Base-by-base conservation (phyloP, 2,113 vertebrate genomes). In the Callopanchax toddi region DNA sequence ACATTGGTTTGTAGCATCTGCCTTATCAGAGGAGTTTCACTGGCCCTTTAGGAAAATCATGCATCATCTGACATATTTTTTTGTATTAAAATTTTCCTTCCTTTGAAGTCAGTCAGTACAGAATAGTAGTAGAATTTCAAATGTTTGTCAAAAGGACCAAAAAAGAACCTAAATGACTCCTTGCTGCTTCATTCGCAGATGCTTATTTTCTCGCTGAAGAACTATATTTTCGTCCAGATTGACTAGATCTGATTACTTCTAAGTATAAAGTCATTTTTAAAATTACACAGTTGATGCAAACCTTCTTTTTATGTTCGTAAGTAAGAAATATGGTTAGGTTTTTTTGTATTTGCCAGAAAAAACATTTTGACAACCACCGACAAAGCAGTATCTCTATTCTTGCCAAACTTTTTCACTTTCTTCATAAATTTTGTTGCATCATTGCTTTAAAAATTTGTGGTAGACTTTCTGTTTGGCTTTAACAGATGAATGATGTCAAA, bases 171-270 rank as follows among this genome's bases (percentile, higher is more conserved):
- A 55, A 60, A 80, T 67, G 36, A 78, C 43, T 60, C 48, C 23
- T 3, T 23, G 49, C 74, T 18, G 43, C 25, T 57, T 32, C 21
- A 68, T 18, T 44, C 21, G 59, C 81, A 75, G 72, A 78, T 81
- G 76, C 84, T 85, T 81, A 69, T 64, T 48, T 81, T 45, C 57
- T 55, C 51, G 51, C 51, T 32, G 64, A 51, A 53, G 6, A 9
- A 29, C 39, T 53, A 42, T 42, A 58, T 54, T 50, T 58, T 11
- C 1, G 3, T 62, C 52, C 32, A 51, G 22, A 1, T 43, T 59
- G 51, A 29, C 62, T 63, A 53, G 25, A 25, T 67, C 23, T 58
- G 21, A 77, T 81, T 79, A 45, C 11, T 21, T 51, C 36, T 25
- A 29, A 42, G 21, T 67, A 39, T 54, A 22, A 32, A n/a, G 16